Evolutionary conservation across 2,797 vertebrate species (phyloP).

Genomic region (Schizothorax lantsangensis): DNA sequence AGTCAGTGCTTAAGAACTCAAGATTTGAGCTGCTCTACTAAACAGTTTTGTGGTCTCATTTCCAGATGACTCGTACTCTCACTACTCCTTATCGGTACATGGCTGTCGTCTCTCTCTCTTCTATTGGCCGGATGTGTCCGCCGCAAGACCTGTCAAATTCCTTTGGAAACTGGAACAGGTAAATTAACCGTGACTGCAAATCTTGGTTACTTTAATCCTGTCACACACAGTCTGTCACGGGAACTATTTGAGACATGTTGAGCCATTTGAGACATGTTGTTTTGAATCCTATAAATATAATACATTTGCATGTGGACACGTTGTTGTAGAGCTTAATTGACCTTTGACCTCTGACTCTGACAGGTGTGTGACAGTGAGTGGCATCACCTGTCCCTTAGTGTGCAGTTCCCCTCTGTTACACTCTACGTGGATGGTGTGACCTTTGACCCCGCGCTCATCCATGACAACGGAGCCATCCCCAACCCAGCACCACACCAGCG

Average conservation of each 20-base stretch:
- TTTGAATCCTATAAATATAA: slow-evolving; percentile 28
- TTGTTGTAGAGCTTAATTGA: slow-evolving; percentile 10
- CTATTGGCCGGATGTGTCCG: slow-evolving; percentile 94
- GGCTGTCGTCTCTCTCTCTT: slow-evolving; percentile 96
- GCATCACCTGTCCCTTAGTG: slow-evolving; percentile 96
- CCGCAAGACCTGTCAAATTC: slow-evolving; percentile 95
- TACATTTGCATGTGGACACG: slow-evolving; percentile 61
- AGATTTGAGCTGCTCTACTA: background rate
- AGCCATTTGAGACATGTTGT: background rate
- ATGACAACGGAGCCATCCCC: slow-evolving; percentile 94
- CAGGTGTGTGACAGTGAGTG: slow-evolving; percentile 97
- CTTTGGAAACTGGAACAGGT: slow-evolving; percentile 99
- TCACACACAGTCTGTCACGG: background rate
- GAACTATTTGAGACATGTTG: background rate
- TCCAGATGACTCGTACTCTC: slow-evolving; percentile 93
- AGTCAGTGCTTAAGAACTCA: background rate
- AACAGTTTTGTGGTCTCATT: slow-evolving; percentile 34
- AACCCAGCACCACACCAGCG: slow-evolving; percentile 85
- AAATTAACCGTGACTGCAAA: slow-evolving; percentile 60
- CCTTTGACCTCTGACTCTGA: slow-evolving; percentile 44
- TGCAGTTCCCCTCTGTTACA: slow-evolving; percentile 95
- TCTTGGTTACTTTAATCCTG: background rate
- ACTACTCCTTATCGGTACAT: slow-evolving; percentile 94
- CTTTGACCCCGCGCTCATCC: slow-evolving; percentile 96
- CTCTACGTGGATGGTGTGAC: slow-evolving; percentile 96